A percentile compares a stretch with the other conserved stretches of the same genome.
These are phyloP conservation scores for Phyllopteryx taeniolatus DNA, from an alignment of 2,113 vertebrate species.

Conservation along the genomic window DNA sequence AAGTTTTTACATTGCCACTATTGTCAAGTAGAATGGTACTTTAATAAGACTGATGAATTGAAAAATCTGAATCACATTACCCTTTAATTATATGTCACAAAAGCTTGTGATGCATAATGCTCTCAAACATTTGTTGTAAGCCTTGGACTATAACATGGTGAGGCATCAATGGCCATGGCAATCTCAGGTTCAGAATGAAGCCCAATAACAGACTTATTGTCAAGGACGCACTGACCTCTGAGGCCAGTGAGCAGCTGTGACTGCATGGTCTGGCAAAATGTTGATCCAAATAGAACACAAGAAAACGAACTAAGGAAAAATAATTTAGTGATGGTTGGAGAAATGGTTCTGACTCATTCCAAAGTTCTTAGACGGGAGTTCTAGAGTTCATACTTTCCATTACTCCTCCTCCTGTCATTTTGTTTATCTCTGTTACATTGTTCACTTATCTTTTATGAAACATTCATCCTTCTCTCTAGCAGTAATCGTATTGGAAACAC, in stretches of 20 bases:
- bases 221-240: slow-evolving; percentile 19
- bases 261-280: slow-evolving; percentile 15
- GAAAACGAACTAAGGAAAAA: slow-evolving; percentile 16
- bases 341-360: slow-evolving; percentile 3
- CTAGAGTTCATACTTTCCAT: slow-evolving; percentile 18
- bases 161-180: neutral
- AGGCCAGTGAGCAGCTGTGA: slow-evolving; percentile 24
- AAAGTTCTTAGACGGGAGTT: slow-evolving; percentile 1
- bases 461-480: slow-evolving; percentile 21
- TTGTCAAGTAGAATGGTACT: neutral
- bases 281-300: slow-evolving; percentile 17
- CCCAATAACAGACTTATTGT: slow-evolving; percentile 10
- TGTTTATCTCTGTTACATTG: slow-evolving; percentile 37
- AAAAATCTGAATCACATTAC: no score
- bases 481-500: slow-evolving; percentile 26
- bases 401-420: slow-evolving; percentile 37
- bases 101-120: neutral
- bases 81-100: neutral
- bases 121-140: neutral
- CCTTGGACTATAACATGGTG: neutral
- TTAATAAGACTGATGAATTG: no score
- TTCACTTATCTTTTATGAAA: slow-evolving; percentile 17
- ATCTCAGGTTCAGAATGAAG: slow-evolving; percentile 4
- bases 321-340: slow-evolving; percentile 6
- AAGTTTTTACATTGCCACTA: neutral